A percentile compares a stretch with the other conserved stretches of the same genome.
phyloP scores from a whole-genome alignment of 2,888 invertebrate species.

The Mesoligia furuncula region DNA sequence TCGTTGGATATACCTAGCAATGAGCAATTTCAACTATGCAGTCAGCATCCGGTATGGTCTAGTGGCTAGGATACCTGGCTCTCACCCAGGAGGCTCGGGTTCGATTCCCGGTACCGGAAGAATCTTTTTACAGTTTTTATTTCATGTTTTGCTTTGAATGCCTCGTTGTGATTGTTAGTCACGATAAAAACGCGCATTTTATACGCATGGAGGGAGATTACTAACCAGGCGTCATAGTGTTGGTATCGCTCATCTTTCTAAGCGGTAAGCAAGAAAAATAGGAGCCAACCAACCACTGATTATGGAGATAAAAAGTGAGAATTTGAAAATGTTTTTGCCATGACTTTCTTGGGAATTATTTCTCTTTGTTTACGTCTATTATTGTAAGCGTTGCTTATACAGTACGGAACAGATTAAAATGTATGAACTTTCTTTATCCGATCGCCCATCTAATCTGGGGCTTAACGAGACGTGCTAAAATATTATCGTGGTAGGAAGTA shows the following conservation, averaged over 20 bases:
- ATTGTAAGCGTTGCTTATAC: constrained; percentile 72
- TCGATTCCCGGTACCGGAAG: constrained; percentile 92
- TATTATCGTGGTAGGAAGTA: constrained; percentile 75
- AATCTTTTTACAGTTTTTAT: constrained; percentile 68
- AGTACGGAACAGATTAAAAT: constrained; percentile 66
- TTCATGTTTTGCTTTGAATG: constrained; percentile 58
- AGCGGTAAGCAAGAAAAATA: constrained; percentile 72
- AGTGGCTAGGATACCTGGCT: constrained; percentile 92
- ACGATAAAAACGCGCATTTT: constrained; percentile 60
- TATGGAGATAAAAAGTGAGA: constrained; percentile 74
- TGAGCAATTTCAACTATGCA: background rate
- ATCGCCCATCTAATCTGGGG: constrained; percentile 69
- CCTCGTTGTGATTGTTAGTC: constrained; percentile 53
- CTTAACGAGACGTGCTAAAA: constrained; percentile 72
- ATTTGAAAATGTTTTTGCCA: constrained; percentile 70
- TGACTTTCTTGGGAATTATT: constrained; percentile 71
- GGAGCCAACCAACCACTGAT: constrained; percentile 69
- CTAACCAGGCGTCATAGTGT: constrained; percentile 56
- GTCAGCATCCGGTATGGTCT: constrained; percentile 90
- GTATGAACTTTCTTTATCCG: constrained; percentile 69
- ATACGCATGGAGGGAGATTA: constrained; percentile 59
- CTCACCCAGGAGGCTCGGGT: constrained; percentile 91
- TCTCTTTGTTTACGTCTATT: constrained; percentile 73
- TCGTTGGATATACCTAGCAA: background rate
- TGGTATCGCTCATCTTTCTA: constrained; percentile 74